Evolutionary conservation across 2,113 vertebrate species (phyloP).

Genomic region (Xiphias gladius): DNA sequence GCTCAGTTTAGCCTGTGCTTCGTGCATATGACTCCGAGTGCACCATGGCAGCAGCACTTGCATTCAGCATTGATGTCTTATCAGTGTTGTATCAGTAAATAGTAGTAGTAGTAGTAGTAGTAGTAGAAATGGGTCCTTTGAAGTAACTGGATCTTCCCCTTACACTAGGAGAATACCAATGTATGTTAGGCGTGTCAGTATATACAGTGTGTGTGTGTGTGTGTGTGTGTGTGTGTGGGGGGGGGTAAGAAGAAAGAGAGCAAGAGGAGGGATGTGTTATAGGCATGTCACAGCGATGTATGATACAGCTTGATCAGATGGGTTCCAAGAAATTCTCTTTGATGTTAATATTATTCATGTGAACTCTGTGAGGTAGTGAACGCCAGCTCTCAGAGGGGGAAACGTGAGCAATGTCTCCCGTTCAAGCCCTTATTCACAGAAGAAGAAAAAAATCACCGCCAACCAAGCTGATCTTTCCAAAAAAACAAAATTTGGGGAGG

Average conservation of each 20-base stretch:
- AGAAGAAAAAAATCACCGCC: conserved; percentile 32
- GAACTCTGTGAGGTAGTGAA: conserved; percentile 73
- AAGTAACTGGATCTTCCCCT: conserved; percentile 68
- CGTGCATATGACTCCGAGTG: conserved; percentile 47
- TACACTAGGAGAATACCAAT: conserved; percentile 76
- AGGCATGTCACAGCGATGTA: conserved; percentile 69
- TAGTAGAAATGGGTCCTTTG: conserved; percentile 75
- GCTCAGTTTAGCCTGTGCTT: conserved; percentile 25
- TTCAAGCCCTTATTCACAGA: conserved; percentile 60
- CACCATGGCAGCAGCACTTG: conserved; percentile 29
- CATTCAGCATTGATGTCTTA: conserved; percentile 54
- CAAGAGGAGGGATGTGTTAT: conserved; percentile 47
- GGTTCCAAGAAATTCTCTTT: conserved; percentile 77
- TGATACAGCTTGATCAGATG: conserved; percentile 81
- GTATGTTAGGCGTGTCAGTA: conserved; percentile 49
- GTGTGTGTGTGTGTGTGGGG: conserved; percentile 6
- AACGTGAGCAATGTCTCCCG: conserved; percentile 67
- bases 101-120: conserved; percentile 59
- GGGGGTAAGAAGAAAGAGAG: background rate
- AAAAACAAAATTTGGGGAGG: conserved; percentile 64
- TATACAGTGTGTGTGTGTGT: conserved; percentile 16
- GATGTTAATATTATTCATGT: conserved; percentile 81
- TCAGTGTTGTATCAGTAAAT: conserved; percentile 36
- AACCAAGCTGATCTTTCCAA: conserved; percentile 30
- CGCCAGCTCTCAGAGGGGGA: conserved; percentile 64